These are phyloP conservation scores for Lepidonotus clava DNA, from an alignment of 2,888 invertebrate genomes.

Conservation along the genomic window DNA sequence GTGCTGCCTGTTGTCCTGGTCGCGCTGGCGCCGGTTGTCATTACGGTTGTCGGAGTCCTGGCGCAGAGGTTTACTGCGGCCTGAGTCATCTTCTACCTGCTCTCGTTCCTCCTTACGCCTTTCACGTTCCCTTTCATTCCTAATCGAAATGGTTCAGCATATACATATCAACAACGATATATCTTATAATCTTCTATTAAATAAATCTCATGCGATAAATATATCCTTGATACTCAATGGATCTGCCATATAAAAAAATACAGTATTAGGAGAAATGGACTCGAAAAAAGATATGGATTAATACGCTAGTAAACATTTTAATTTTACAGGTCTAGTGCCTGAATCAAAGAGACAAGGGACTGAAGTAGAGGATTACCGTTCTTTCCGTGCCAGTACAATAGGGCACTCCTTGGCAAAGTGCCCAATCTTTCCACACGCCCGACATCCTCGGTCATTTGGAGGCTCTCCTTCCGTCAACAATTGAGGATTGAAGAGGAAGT, in stretches of 20 bases:
- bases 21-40: neutral
- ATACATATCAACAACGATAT: too few relatives aligned
- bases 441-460: slow-evolving; percentile 83
- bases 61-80: neutral
- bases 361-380: slow-evolving; percentile 25
- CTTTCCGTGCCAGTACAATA: slow-evolving; percentile 44
- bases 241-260: too few relatives aligned
- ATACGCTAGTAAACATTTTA: too few relatives aligned
- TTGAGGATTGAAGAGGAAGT: slow-evolving; percentile 80
- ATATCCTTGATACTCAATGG: too few relatives aligned
- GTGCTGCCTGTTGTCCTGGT: slow-evolving; percentile 6
- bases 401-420: slow-evolving; percentile 82
- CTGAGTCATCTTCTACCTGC: neutral
- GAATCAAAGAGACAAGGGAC: too few relatives aligned
- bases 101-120: slow-evolving; percentile 37
- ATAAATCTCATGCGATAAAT: too few relatives aligned
- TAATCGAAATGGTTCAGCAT: too few relatives aligned
- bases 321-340: too few relatives aligned
- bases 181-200: too few relatives aligned
- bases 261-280: too few relatives aligned
- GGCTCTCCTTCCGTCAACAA: slow-evolving; percentile 79
- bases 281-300: too few relatives aligned
- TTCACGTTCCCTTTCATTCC: slow-evolving; percentile 41
- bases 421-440: slow-evolving; percentile 83
- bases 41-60: neutral